A percentile compares a stretch with the other conserved stretches of the same genome.
Conservation (phyloP, 2,797 vertebrate genomes). For the Carduelis carduelis region DNA sequence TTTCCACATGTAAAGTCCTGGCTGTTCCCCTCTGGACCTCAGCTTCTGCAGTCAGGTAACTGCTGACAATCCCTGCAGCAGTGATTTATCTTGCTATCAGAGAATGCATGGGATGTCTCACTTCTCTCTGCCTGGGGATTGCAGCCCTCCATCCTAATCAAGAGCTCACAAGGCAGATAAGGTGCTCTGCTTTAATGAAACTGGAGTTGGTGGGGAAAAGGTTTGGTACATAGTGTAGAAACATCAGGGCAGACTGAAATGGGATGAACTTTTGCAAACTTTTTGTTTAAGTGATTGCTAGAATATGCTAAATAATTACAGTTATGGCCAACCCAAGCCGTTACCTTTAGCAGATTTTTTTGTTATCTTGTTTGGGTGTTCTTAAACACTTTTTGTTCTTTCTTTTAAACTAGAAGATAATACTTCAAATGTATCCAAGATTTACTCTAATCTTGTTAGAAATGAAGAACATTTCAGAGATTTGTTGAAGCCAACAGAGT, state of each 20-base stretch:
- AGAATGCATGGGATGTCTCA: neutral
- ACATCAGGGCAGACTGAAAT: neutral
- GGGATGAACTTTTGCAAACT: neutral
- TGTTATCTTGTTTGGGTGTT: neutral
- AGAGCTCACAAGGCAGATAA: neutral
- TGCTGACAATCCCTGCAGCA: neutral
- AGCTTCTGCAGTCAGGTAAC: neutral
- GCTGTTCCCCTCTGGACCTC: neutral
- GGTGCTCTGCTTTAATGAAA: neutral
- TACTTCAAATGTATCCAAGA: neutral
- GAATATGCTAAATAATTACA: neutral
- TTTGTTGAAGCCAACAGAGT: neutral
- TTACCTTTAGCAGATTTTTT: neutral
- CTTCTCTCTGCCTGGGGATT: neutral
- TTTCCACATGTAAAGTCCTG: neutral
- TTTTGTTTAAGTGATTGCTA: neutral
- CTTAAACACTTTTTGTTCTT: neutral
- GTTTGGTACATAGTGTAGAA: neutral
- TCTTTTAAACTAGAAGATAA: neutral
- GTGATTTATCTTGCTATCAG: constrained; percentile 23
- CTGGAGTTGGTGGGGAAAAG: neutral
- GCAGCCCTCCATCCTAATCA: neutral
- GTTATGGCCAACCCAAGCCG: neutral
- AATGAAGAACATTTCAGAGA: neutral
- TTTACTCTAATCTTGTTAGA: neutral